phyloP scores from a whole-genome alignment of 2,113 vertebrate species.

The Crotophaga sulcirostris region DNA sequence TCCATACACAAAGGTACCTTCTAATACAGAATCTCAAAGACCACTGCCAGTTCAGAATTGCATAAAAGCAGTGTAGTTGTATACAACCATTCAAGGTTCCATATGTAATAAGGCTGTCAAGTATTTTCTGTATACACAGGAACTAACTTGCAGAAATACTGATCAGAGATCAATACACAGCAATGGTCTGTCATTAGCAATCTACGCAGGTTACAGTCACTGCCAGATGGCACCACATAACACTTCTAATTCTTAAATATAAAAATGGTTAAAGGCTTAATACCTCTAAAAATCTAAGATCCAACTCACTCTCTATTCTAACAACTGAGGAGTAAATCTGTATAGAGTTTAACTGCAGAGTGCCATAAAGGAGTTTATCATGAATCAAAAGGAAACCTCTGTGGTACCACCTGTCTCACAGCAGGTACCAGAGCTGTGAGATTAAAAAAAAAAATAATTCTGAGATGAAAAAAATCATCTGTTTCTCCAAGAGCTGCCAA shows the following conservation, averaged over 20 bases:
- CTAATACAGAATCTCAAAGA: neutral
- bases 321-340: neutral
- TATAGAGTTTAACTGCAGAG: neutral
- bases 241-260: neutral
- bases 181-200: neutral
- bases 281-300: neutral
- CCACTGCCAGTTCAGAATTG: neutral
- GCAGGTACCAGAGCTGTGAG: no score
- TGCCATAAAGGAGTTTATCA: neutral
- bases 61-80: neutral
- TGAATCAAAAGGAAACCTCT: neutral
- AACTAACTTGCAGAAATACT: neutral
- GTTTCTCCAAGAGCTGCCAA: neutral
- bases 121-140: neutral
- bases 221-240: neutral
- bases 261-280: neutral
- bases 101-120: neutral
- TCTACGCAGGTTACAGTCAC: neutral
- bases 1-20: accelerated
- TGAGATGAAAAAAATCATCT: neutral
- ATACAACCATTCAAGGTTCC: neutral
- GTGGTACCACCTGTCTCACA: neutral
- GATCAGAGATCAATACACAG: neutral
- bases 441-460: no score
- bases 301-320: neutral